These are phyloP conservation scores for Oxystoma pomonae DNA, from an alignment of 2,888 invertebrate genomes.

Conservation along the genomic window DNA sequence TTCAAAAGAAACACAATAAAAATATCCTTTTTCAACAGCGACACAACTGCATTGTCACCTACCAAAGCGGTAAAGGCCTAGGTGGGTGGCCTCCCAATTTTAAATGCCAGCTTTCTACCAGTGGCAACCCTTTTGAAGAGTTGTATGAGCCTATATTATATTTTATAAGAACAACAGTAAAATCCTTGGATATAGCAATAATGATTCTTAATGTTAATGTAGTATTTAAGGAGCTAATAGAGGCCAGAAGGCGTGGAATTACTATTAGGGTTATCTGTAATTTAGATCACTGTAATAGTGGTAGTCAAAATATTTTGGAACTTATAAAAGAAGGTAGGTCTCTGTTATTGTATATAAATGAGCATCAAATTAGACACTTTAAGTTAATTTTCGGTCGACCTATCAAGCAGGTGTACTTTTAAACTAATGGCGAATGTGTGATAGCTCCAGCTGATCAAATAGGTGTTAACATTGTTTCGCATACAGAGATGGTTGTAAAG, in stretches of 20 bases:
- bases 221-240: conserved; percentile 30
- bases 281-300: conserved; percentile 29
- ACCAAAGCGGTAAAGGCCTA: conserved; percentile 26
- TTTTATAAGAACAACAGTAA: conserved; percentile 36
- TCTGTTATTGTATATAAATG: neutral
- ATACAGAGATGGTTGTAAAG: too few species aligned
- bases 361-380: conserved; percentile 6
- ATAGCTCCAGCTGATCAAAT: too few species aligned
- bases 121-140: conserved; percentile 23
- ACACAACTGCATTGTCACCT: conserved; percentile 40
- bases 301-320: conserved; percentile 21
- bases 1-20: conserved; percentile 28
- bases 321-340: conserved; percentile 30
- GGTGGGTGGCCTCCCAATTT: conserved; percentile 34
- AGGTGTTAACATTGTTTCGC: too few species aligned
- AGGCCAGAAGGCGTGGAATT: conserved; percentile 34
- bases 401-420: too few species aligned
- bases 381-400: too few species aligned
- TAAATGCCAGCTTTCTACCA: conserved; percentile 8
- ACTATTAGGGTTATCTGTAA: conserved; percentile 37
- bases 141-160: conserved; percentile 36
- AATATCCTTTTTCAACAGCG: conserved; percentile 31
- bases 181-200: conserved; percentile 35
- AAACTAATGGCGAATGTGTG: too few species aligned
- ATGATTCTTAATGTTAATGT: conserved; percentile 34